Conservation (phyloP, 2,797 vertebrate species). For the Rachycentron canadum region DNA sequence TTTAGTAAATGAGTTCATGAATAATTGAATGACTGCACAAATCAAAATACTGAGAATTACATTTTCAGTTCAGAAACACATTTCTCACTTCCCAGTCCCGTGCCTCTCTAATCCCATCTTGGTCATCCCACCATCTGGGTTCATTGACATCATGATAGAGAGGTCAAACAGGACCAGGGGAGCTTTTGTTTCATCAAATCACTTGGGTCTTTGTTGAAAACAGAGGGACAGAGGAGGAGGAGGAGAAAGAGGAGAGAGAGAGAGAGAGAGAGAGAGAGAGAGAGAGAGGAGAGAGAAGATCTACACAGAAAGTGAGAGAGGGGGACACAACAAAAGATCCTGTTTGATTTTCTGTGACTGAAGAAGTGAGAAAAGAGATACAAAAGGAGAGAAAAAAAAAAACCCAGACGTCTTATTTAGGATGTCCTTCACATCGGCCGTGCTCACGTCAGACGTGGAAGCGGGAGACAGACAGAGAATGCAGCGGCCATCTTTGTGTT, state of each 20-base stretch:
- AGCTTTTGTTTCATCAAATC: constrained; percentile 68
- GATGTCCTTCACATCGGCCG: constrained; percentile 70
- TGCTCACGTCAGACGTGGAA: constrained; percentile 68
- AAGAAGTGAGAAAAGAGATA: not conserved
- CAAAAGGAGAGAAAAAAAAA: not conserved
- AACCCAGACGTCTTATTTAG: constrained; percentile 28
- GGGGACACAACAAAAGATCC: constrained; percentile 47
- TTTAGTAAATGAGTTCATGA: constrained; percentile 24
- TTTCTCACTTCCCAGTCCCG: constrained; percentile 9
- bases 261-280: constrained; percentile 7
- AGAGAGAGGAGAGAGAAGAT: constrained; percentile 21
- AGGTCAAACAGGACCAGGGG: constrained; percentile 68
- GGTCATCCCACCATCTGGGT: constrained; percentile 65
- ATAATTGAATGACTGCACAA: constrained; percentile 29
- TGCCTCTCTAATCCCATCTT: constrained; percentile 27
- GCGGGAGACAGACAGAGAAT: constrained; percentile 61
- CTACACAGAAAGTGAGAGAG: constrained; percentile 22
- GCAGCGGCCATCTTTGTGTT: constrained; percentile 81
- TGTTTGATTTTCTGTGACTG: constrained; percentile 37
- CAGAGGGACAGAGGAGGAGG: constrained; percentile 29
- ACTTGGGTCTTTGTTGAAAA: constrained; percentile 66
- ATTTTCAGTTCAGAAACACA: not conserved
- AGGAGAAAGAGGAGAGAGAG: constrained; percentile 14
- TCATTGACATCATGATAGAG: constrained; percentile 58
- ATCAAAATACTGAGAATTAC: constrained; percentile 47